Percentiles rank a stretch among this genome's conserved stretches.
phyloP scores from a whole-genome alignment of 2,888 invertebrate species.

The Ctenicera cuprea region DNA sequence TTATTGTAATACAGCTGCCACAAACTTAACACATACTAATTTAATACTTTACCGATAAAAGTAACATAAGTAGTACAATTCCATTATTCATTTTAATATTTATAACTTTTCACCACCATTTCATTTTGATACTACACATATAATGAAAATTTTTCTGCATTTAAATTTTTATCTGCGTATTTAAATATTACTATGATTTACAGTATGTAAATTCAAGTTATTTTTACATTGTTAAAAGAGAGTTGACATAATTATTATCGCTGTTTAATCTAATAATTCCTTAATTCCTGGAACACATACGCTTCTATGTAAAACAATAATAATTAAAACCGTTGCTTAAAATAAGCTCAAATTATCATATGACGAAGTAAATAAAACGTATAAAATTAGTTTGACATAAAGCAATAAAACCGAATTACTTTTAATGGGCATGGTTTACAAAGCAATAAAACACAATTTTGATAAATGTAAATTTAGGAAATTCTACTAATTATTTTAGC shows the following conservation, averaged over 20 bases:
- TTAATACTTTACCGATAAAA: slow-evolving; percentile 17
- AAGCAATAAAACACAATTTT: too few relatives aligned
- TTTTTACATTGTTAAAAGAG: slow-evolving; percentile 26
- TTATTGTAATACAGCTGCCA: too few relatives aligned
- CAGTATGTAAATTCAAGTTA: slow-evolving; percentile 12
- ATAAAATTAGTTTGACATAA: too few relatives aligned
- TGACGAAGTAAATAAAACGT: too few relatives aligned
- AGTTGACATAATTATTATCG: slow-evolving; percentile 27
- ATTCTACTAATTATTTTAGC: background rate
- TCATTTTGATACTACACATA: slow-evolving; percentile 20
- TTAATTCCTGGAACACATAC: slow-evolving; percentile 11
- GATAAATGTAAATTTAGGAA: background rate
- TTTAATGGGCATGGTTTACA: too few relatives aligned
- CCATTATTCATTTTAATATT: slow-evolving; percentile 21
- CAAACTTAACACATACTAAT: background rate
- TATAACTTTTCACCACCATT: slow-evolving; percentile 14
- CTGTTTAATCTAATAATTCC: slow-evolving; percentile 16
- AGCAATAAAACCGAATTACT: too few relatives aligned
- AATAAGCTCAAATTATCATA: too few relatives aligned
- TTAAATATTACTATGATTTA: slow-evolving; percentile 18
- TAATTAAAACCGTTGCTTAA: background rate
- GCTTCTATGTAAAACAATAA: background rate
- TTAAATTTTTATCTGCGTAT: slow-evolving; percentile 34
- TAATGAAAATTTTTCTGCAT: background rate
- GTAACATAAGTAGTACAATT: background rate